Percentiles rank a stretch among this genome's conserved stretches.
These are phyloP conservation scores for Paraplagusia blochii DNA, from an alignment of 2,113 vertebrate genomes.

Conservation along the genomic window DNA sequence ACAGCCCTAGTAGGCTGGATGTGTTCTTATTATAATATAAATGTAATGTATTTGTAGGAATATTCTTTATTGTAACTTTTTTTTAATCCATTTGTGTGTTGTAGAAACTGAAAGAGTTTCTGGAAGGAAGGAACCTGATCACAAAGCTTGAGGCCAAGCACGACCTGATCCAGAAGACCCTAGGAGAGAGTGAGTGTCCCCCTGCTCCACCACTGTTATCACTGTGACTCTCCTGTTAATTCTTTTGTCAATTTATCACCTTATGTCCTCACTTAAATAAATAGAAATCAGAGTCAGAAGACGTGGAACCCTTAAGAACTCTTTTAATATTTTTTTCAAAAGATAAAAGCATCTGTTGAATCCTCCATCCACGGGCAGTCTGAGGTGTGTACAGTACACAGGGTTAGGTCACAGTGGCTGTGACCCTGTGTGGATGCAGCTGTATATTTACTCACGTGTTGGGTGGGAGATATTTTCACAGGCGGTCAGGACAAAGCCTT, in stretches of 20 bases:
- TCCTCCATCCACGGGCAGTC: slow-evolving; percentile 30
- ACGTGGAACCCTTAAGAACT: no score
- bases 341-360: slow-evolving; percentile 25
- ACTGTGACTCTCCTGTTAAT: slow-evolving; percentile 11
- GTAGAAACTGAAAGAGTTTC: slow-evolving; percentile 98
- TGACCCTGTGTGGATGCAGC: slow-evolving; percentile 49
- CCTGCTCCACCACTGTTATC: slow-evolving; percentile 30
- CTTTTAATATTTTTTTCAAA: no score
- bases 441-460: slow-evolving; percentile 22
- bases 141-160: slow-evolving; percentile 98
- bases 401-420: slow-evolving; percentile 40
- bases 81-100: slow-evolving; percentile 18
- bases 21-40: no score
- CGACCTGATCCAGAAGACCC: slow-evolving; percentile 92
- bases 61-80: no score
- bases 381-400: background rate
- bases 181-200: slow-evolving; percentile 94
- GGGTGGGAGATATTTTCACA: slow-evolving; percentile 20
- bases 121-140: slow-evolving; percentile 97
- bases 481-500: slow-evolving; percentile 27
- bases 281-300: no score
- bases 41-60: no score
- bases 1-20: no score
- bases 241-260: background rate
- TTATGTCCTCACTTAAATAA: no score